Percentiles rank a stretch among this genome's conserved stretches.
These are phyloP conservation scores for Pogoniulus pusillus DNA, from an alignment of 2,797 vertebrate species.

Conservation along the genomic window DNA sequence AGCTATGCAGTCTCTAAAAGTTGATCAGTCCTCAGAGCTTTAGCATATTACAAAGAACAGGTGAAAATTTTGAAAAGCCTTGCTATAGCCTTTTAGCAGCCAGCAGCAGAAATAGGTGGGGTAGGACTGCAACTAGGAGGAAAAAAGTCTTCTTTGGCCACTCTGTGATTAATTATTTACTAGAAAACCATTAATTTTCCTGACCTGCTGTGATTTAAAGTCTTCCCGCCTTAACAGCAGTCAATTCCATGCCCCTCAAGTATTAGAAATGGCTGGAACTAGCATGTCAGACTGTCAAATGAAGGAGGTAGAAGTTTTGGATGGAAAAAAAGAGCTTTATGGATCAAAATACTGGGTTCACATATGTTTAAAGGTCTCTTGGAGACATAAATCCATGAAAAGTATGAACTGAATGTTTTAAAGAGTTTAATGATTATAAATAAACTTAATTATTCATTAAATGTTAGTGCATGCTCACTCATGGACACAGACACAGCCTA, in stretches of 20 bases:
- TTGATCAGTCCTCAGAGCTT: neutral
- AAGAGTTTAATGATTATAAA: neutral
- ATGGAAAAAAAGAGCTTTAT: neutral
- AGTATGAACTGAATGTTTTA: neutral
- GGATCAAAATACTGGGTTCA: neutral
- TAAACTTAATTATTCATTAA: neutral
- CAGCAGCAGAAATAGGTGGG: neutral
- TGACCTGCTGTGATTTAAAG: neutral
- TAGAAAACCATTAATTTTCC: neutral
- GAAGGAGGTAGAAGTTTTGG: neutral
- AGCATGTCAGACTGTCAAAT: neutral
- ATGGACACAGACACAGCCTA: neutral
- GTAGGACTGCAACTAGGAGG: neutral
- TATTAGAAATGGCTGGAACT: neutral
- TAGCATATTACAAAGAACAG: neutral
- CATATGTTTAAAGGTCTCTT: neutral
- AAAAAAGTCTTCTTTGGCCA: too few species aligned
- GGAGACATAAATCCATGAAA: neutral
- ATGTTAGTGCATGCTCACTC: neutral
- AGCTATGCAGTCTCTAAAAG: neutral
- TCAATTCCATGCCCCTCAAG: neutral
- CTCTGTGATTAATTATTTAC: neutral
- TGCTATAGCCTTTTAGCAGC: neutral
- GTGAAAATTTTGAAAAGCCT: neutral
- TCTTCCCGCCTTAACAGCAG: neutral